Conservation (phyloP, 2,888 invertebrate genomes). For the Yponomeuta plumbellus region DNA sequence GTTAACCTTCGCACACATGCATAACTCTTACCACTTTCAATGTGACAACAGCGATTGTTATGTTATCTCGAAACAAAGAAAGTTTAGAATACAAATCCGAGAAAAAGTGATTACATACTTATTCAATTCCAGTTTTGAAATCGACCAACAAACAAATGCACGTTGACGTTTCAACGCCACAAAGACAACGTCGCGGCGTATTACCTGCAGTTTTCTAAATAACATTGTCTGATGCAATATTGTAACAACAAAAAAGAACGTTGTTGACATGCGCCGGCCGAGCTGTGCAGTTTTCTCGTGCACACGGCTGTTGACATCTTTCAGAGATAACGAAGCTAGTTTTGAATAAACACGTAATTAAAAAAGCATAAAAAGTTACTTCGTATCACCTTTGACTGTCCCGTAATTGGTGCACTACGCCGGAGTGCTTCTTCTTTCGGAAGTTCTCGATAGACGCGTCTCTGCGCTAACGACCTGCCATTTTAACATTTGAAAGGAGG, state of each 20-base stretch:
- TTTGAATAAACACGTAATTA: neutral
- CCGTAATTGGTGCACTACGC: constrained; percentile 42
- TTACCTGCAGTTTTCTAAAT: constrained; percentile 54
- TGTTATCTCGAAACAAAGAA: constrained; percentile 12
- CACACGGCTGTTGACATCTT: neutral
- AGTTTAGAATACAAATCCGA: constrained; percentile 19
- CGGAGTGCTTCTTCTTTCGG: constrained; percentile 22
- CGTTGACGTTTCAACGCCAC: constrained; percentile 15
- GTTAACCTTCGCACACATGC: neutral
- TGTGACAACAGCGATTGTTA: constrained; percentile 10
- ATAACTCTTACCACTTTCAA: neutral
- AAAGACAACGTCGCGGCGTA: constrained; percentile 24
- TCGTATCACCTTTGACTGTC: constrained; percentile 36
- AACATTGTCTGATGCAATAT: constrained; percentile 29
- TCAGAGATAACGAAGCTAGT: neutral
- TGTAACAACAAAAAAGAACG: constrained; percentile 12
- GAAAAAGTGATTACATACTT: constrained; percentile 56
- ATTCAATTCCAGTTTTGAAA: constrained; percentile 49
- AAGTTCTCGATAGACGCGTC: neutral
- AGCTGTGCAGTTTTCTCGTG: constrained; percentile 4
- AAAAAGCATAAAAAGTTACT: constrained; percentile 1
- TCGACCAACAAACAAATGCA: constrained; percentile 26
- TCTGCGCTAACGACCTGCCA: neutral
- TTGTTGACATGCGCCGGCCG: constrained; percentile 6
- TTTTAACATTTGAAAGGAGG: constrained; percentile 4